phyloP scores from a whole-genome alignment of 2,797 vertebrate species.

The Taenioides sp. region DNA sequence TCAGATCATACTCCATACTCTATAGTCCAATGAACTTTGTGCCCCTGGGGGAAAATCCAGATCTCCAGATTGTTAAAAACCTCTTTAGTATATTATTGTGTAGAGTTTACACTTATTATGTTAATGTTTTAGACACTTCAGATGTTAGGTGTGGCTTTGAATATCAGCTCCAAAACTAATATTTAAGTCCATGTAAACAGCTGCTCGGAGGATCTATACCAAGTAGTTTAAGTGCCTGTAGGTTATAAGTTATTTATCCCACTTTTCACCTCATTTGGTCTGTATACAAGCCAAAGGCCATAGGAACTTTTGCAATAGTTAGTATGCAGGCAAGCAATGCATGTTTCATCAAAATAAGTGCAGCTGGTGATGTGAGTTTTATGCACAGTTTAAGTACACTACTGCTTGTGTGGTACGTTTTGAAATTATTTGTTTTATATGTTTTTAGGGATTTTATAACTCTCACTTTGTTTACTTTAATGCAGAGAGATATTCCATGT shows the following conservation, averaged over 20 bases:
- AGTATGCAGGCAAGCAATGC: conserved; percentile 43
- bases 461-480: neutral
- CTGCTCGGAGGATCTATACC: conserved; percentile 31
- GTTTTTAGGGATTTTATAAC: neutral
- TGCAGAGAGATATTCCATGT: neutral
- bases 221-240: conserved; percentile 72
- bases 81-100: neutral
- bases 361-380: conserved; percentile 47
- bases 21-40: neutral
- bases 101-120: neutral
- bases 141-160: conserved; percentile 24
- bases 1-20: neutral
- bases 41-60: too few relatives aligned
- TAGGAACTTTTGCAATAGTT: conserved; percentile 59
- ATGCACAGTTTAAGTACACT: conserved; percentile 53
- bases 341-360: conserved; percentile 47
- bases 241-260: conserved; percentile 40
- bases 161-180: conserved; percentile 15
- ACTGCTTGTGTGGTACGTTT: conserved; percentile 12
- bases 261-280: conserved; percentile 13
- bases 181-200: conserved; percentile 30
- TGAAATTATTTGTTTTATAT: conserved; percentile 28
- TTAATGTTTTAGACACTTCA: neutral
- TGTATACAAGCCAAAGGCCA: conserved; percentile 61
- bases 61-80: neutral